phyloP scores from a whole-genome alignment of 2,797 vertebrate species.

The Lithobates sylvaticus region DNA sequence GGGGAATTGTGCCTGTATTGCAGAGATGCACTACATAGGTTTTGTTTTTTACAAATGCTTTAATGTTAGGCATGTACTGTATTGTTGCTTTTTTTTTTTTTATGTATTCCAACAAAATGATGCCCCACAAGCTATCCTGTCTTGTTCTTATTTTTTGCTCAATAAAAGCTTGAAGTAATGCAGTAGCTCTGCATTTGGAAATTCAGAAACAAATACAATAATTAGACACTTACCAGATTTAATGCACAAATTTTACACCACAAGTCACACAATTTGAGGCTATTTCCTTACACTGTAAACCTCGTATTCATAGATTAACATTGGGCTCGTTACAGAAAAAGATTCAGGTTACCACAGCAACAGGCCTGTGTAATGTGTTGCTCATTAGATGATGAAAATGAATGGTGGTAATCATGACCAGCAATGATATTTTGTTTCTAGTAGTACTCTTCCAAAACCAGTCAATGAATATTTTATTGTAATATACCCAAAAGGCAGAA shows the following conservation, averaged over 20 bases:
- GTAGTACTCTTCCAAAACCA: slow-evolving; percentile 9
- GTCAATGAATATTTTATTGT: slow-evolving; percentile 32
- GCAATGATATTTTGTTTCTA: slow-evolving; percentile 67
- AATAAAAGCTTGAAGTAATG: neutral
- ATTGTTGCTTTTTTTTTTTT: neutral
- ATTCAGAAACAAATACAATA: neutral
- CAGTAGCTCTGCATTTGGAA: neutral
- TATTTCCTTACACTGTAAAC: slow-evolving; percentile 69
- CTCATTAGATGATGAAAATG: slow-evolving; percentile 71
- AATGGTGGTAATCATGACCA: slow-evolving; percentile 74
- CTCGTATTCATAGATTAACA: slow-evolving; percentile 76
- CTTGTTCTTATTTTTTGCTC: neutral
- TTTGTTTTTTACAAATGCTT: neutral
- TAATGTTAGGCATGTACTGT: neutral
- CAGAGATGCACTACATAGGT: no score
- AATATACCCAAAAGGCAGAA: slow-evolving; percentile 20
- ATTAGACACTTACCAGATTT: slow-evolving; percentile 59
- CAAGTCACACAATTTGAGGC: slow-evolving; percentile 68
- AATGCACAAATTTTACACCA: slow-evolving; percentile 60
- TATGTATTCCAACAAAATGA: no score
- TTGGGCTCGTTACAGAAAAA: slow-evolving; percentile 73
- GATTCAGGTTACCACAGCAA: slow-evolving; percentile 78
- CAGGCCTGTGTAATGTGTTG: slow-evolving; percentile 66
- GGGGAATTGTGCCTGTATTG: no score
- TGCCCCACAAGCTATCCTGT: no score